These are phyloP conservation scores for Diarsia mendica DNA, from an alignment of 2,888 invertebrate species.

Conservation along the genomic window DNA sequence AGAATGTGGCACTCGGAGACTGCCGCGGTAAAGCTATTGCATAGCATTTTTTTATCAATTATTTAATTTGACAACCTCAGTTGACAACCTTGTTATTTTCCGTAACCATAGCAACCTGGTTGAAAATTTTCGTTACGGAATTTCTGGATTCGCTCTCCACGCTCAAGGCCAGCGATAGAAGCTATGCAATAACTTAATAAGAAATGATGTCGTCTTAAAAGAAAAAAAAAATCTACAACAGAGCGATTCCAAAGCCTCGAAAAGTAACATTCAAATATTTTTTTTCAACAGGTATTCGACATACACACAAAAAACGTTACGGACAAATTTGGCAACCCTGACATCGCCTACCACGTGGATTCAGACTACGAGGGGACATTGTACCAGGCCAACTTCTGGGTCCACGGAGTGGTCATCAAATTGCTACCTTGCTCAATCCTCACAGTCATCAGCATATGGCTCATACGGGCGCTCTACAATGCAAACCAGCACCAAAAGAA, in stretches of 20 bases:
- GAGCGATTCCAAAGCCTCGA: background rate
- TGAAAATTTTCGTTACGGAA: too few relatives aligned
- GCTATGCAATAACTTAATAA: too few relatives aligned
- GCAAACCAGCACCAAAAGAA: slow-evolving; percentile 94
- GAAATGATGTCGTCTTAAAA: too few relatives aligned
- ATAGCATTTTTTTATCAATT: too few relatives aligned
- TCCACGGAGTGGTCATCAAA: slow-evolving; percentile 95
- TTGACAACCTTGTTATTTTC: too few relatives aligned
- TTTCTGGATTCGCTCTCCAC: too few relatives aligned
- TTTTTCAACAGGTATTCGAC: slow-evolving; percentile 83
- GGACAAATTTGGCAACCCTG: slow-evolving; percentile 81
- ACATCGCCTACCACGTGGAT: slow-evolving; percentile 85
- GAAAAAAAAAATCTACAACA: background rate
- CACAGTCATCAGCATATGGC: slow-evolving; percentile 93
- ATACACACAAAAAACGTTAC: slow-evolving; percentile 87
- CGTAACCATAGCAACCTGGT: too few relatives aligned
- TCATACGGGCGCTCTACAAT: slow-evolving; percentile 93
- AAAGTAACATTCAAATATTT: slow-evolving; percentile 28
- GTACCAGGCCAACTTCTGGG: slow-evolving; percentile 94
- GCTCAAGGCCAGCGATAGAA: too few relatives aligned
- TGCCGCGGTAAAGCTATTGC: too few relatives aligned
- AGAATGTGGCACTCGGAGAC: too few relatives aligned
- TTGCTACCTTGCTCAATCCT: slow-evolving; percentile 94
- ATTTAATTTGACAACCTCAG: too few relatives aligned
- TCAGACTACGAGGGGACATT: slow-evolving; percentile 90